A percentile compares a stretch with the other conserved stretches of the same genome.
Evolutionary conservation across 2,113 vertebrate genomes (phyloP).

Genomic region (Aythya baeri): DNA sequence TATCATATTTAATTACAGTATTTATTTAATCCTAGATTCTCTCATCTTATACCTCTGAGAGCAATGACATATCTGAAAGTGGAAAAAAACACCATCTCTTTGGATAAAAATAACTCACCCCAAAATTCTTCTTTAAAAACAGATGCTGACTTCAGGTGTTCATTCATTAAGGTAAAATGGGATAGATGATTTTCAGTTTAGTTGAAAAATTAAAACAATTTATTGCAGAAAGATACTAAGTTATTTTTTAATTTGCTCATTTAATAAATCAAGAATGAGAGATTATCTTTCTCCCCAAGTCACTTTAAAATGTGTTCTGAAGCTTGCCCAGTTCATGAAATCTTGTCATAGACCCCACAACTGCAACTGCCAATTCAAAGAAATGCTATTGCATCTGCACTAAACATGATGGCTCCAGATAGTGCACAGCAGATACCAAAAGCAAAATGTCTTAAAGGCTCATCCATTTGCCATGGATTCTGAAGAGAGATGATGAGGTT

Average conservation of each 20-base stretch:
- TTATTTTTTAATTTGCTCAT: neutral
- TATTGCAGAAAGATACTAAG: neutral
- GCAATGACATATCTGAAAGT: neutral
- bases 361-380: neutral
- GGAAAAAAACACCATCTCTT: conserved; percentile 1
- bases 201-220: neutral
- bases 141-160: neutral
- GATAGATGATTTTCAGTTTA: neutral
- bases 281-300: neutral
- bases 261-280: neutral
- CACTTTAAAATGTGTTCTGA: neutral
- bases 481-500: neutral
- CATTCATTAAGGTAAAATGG: neutral
- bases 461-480: neutral
- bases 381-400: neutral
- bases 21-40: neutral
- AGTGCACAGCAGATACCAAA: neutral
- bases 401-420: neutral
- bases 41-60: neutral
- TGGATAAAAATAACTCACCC: neutral
- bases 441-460: neutral
- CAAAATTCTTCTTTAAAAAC: neutral
- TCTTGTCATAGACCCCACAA: neutral
- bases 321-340: neutral
- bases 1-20: neutral